Evolutionary conservation across 2,113 vertebrate species (phyloP), one percentile per base, ranked within the genome.

Genomic region (Nymphicus hollandicus): DNA sequence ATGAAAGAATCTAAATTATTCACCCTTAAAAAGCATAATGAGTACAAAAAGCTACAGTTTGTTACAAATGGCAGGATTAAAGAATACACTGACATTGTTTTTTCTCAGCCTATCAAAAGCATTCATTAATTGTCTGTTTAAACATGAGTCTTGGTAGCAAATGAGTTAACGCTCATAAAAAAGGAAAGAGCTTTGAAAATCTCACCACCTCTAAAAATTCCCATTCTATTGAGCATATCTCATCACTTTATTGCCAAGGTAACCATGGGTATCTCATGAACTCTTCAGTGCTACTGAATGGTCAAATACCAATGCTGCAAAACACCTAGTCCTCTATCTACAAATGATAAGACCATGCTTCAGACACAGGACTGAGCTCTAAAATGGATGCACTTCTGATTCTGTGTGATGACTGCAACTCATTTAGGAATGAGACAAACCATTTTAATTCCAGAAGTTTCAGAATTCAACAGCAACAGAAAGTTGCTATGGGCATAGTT

Each of bases 171-270:
- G 6, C 15, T 93, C 47, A 88, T 68, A 90, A 91, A 79, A 93
- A 88, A 91, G n/a, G 74, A 61, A 81, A 84, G 61, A 84, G 65
- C 65, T 95, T 86, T 87, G 77, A 78, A 93, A 92, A 78, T 73
- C 80, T 80, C 39, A 70, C 29, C 79, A 68, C 52, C 68, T 86
- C 87, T 83, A 94, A 95, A 95, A 84, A 86, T 91, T 95, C 68
- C 64, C 76, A 50, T 91, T 93, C 81, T 81, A 50, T 79, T 85
- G 46, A 88, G 63, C 50, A 31, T 93, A 63, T 83, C 76, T 91
- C 81, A 81, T 93, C 60, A 35, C 55, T 88, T 94, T 80, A 96
- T 96, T 89, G 79, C 85, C 86, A 86, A 83, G 92, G 89, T 94
- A 94, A 95, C 91, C 66, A 83, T 11, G 56, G 50, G 81, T 65